Evolutionary conservation across 2,888 invertebrate species (phyloP).

Genomic region (Philaethria dido): DNA sequence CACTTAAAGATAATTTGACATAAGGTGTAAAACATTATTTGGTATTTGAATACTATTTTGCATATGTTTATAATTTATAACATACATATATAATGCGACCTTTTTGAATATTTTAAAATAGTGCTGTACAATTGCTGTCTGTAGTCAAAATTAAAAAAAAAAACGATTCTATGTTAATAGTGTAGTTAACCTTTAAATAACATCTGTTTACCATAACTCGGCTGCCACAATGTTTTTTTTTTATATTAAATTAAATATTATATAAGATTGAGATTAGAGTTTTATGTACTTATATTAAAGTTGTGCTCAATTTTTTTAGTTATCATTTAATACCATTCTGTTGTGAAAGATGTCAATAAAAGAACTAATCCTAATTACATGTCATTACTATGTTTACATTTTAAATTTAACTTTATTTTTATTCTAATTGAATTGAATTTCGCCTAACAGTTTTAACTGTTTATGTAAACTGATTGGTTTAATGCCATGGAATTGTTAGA

Average conservation of each 20-base stretch:
- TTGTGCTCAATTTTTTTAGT: not conserved
- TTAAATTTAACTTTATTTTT: not conserved
- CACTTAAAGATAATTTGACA: constrained; percentile 9
- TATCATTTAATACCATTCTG: constrained; percentile 3
- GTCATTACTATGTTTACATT: constrained; percentile 9
- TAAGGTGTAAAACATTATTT: not conserved
- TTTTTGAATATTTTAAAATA: not conserved
- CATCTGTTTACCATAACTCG: not conserved
- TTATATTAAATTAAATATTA: not conserved
- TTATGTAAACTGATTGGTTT: not conserved
- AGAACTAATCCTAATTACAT: constrained; percentile 13
- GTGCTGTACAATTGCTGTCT: not conserved
- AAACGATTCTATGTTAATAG: not conserved
- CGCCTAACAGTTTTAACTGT: not conserved
- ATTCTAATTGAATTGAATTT: not conserved
- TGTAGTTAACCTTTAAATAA: not conserved
- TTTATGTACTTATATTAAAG: not conserved
- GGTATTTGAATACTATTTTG: constrained; percentile 2
- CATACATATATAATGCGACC: not conserved
- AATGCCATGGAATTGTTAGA: constrained; percentile 1
- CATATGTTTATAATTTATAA: not conserved
- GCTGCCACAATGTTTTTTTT: not conserved
- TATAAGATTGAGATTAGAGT: not conserved
- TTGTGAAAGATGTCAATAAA: constrained; percentile 22
- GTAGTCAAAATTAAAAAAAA: not conserved